A percentile compares a stretch with the other conserved stretches of the same genome.
phyloP scores from a whole-genome alignment of 1,140 invertebrate genomes.

The Coelopa frigida region DNA sequence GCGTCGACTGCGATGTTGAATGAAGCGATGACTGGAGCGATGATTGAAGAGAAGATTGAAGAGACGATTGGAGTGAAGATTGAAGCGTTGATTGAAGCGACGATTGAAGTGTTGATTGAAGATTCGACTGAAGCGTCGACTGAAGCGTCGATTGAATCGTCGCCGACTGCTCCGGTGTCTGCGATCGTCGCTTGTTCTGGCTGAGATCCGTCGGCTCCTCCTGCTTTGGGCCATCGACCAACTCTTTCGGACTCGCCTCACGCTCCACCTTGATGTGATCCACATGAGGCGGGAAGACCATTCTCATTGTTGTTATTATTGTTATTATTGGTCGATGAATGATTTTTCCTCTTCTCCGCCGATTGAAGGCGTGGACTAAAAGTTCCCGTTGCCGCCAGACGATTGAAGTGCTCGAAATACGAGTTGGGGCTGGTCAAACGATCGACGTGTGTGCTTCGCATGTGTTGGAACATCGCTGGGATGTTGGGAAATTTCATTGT shows the following conservation, averaged over 20 bases:
- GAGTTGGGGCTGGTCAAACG: conserved; percentile 35
- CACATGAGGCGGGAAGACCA: no score
- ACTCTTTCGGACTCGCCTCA: conserved; percentile 19
- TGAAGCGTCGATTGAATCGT: neutral
- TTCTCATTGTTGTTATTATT: no score
- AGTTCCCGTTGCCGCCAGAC: conserved; percentile 24
- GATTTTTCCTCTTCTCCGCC: neutral
- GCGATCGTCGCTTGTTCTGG: conserved; percentile 21
- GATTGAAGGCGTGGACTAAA: conserved; percentile 28
- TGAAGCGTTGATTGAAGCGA: conserved; percentile 84
- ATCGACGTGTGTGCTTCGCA: conserved; percentile 40
- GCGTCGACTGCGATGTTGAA: neutral
- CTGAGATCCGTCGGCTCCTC: conserved; percentile 30
- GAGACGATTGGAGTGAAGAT: no score
- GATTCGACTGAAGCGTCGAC: no score
- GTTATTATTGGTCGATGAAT: no score
- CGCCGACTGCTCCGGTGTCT: conserved; percentile 3
- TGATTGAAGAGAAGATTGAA: no score
- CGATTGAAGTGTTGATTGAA: no score
- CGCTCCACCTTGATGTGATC: conserved; percentile 12
- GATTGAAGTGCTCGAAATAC: conserved; percentile 42
- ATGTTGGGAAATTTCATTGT: conserved; percentile 53
- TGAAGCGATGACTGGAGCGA: no score
- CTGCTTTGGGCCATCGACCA: neutral
- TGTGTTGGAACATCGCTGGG: conserved; percentile 40